phyloP scores from a whole-genome alignment of 2,113 vertebrate genomes.

The Atherinomorus stipes region DNA sequence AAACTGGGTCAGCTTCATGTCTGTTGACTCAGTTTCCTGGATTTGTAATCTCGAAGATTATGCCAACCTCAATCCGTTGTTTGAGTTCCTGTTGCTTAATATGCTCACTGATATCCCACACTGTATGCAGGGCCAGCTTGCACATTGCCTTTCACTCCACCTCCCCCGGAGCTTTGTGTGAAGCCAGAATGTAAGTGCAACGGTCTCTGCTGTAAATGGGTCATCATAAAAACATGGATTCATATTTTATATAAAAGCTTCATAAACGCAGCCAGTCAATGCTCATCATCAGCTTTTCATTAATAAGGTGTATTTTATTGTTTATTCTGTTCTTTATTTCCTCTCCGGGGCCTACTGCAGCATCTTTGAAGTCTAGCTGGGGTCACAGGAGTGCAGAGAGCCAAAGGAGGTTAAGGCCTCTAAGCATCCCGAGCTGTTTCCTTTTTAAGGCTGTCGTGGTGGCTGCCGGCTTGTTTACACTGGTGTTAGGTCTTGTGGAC shows the following conservation, averaged over 20 bases:
- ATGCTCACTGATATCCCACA: constrained; percentile 21
- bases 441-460: constrained; percentile 54
- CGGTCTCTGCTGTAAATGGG: background rate
- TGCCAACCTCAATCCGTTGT: constrained; percentile 45
- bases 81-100: constrained; percentile 45
- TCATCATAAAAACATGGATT: background rate
- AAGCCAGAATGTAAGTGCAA: background rate
- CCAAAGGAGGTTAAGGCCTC: constrained; percentile 50
- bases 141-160: background rate
- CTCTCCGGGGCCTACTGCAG: constrained; percentile 9
- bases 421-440: constrained; percentile 48
- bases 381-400: constrained; percentile 43
- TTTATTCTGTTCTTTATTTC: background rate
- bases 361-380: constrained; percentile 45
- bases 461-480: constrained; percentile 41
- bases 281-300: constrained; percentile 1
- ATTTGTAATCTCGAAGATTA: constrained; percentile 58
- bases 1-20: constrained; percentile 46
- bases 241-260: background rate
- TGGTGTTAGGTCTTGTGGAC: constrained; percentile 32
- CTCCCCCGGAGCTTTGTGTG: background rate
- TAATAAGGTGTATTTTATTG: constrained; percentile 12
- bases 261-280: background rate
- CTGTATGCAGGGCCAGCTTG: constrained; percentile 2
- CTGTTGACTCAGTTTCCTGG: constrained; percentile 53